Evolutionary conservation across 2,113 vertebrate species (phyloP), one percentile per base, ranked within the genome.

Genomic region (Erpornis zantholeuca): DNA sequence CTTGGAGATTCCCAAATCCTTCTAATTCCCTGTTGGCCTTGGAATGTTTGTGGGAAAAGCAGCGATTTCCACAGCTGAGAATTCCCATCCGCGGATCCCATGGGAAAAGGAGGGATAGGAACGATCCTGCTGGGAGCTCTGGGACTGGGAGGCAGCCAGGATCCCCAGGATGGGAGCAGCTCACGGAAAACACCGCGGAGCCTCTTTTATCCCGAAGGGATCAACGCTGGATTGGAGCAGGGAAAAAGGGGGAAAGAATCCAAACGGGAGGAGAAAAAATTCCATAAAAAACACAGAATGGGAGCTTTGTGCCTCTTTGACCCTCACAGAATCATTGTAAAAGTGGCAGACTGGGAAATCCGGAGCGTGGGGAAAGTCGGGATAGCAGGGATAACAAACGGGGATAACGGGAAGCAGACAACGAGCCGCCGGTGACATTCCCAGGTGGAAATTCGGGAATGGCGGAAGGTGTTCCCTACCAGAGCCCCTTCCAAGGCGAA

Each of bases 401-500:
- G 22, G 38, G 27, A 25, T 3, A 31, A 31, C 4, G 2, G 28
- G 42, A 11, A 29, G 15, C 15, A 1, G 59, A n/a, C 4, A 57
- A 57, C 1, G 10, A 9, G 33, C 0, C 0, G 31, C 49, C 1
- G 2, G 21, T 1, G 38, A 90, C 82, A 15, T 31, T 12, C 44
- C 42, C 27, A 4, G 21, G 36, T 1, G 1, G 52, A 42, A 76
- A 59, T 40, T 11, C 6, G 47, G 84, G 64, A 44, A 61, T 4
- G 28, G 12, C 21, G 33, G 8, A 4, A 28, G 27, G 11, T 0
- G 1, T 25, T 28, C 90, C 98, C 4, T 97, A 99, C 99, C 99
- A 99, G 97, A 15, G 99, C 98, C 15, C 99, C 99, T 96, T 99
- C 99, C 44, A 99, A 97, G 78, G 99, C 99, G 50, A 99, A 99